phyloP scores from a whole-genome alignment of 2,888 invertebrate species.

The Drosophila lutescens region DNA sequence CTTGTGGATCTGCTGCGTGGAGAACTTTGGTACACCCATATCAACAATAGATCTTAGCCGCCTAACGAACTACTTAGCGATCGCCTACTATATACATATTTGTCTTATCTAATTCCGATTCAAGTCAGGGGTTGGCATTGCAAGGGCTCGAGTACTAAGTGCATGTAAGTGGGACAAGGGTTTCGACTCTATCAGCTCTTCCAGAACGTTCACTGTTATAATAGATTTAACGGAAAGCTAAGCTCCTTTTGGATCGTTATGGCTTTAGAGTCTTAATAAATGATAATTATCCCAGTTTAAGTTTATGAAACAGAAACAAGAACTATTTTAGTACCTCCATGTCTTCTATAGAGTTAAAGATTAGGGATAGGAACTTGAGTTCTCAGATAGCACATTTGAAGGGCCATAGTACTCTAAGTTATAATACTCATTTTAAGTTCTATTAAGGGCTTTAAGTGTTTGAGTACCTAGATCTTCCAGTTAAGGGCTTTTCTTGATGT shows the following conservation, averaged over 20 bases:
- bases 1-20: background rate
- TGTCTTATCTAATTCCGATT: constrained; percentile 5
- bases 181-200: background rate
- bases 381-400: background rate
- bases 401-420: too few species aligned
- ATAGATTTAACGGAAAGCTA: background rate
- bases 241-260: background rate
- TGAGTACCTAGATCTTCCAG: background rate
- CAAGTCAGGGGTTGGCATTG: constrained; percentile 6
- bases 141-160: constrained; percentile 9
- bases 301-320: too few species aligned
- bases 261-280: too few species aligned
- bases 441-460: background rate
- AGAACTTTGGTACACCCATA: constrained; percentile 28
- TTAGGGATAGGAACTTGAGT: too few species aligned
- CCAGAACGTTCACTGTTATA: background rate
- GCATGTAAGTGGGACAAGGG: constrained; percentile 6
- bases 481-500: background rate
- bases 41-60: constrained; percentile 13
- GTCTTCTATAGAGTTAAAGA: background rate
- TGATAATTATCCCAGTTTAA: background rate
- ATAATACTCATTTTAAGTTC: too few species aligned
- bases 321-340: too few species aligned
- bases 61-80: background rate
- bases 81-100: constrained; percentile 1